Evolutionary conservation across 2,888 invertebrate genomes (phyloP).

Genomic region (Ophion costatus): DNA sequence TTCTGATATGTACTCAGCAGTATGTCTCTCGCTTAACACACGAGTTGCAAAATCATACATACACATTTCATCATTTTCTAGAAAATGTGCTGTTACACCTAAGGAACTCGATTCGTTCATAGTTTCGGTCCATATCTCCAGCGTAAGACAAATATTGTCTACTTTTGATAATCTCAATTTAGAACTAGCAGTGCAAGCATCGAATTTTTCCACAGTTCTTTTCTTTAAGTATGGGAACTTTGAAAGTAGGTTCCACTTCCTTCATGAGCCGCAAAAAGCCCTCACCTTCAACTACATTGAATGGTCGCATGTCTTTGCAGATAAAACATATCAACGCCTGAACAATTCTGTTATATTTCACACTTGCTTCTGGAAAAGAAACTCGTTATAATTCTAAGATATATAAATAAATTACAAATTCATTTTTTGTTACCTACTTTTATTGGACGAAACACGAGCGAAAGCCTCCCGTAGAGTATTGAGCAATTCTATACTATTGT

Average conservation of each 20-base stretch:
- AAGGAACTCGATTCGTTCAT: not conserved
- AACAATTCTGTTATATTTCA: not conserved
- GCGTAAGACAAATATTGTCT: not conserved
- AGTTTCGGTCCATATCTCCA: not conserved
- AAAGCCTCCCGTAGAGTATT: no score
- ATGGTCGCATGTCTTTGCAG: constrained; percentile 6
- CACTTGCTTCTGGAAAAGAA: no score
- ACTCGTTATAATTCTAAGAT: no score
- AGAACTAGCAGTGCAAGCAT: no score
- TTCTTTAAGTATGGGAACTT: not conserved
- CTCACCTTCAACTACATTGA: not conserved
- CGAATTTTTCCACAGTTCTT: not conserved
- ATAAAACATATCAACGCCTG: not conserved
- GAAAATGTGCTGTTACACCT: not conserved
- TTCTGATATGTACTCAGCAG: not conserved
- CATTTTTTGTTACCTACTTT: no score
- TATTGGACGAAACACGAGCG: no score
- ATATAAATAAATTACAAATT: no score
- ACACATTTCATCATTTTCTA: not conserved
- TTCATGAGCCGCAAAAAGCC: not conserved
- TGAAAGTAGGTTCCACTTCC: not conserved
- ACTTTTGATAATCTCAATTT: no score
- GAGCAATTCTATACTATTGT: no score
- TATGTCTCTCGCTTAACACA: not conserved
- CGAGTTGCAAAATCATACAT: not conserved